Conservation (phyloP, 2,113 vertebrate genomes). For the Archilochus colubris region DNA sequence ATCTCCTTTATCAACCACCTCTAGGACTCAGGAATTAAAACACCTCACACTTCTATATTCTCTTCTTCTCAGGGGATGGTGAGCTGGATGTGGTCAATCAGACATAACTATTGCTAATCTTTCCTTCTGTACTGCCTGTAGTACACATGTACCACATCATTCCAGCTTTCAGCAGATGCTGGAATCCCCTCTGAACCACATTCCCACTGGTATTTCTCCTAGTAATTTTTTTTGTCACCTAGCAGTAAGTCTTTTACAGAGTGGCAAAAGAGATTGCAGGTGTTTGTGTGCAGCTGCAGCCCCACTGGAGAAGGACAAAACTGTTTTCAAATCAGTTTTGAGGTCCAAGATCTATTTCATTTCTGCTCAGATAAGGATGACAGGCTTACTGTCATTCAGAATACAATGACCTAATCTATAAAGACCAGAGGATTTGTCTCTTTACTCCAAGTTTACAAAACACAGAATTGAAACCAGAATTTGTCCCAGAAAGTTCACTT, state of each 20-base stretch:
- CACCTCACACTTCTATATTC: fast-evolving
- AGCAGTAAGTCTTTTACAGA: neutral
- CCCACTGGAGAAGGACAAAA: neutral
- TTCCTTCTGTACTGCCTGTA: neutral
- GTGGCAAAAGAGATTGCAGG: neutral
- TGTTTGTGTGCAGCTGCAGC: neutral
- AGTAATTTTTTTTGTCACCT: neutral
- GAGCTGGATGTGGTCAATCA: neutral
- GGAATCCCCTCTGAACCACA: neutral
- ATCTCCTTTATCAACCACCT: neutral
- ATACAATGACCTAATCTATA: neutral
- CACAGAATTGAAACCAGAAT: neutral
- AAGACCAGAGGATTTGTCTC: neutral
- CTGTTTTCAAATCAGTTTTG: neutral
- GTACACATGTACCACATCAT: fast-evolving
- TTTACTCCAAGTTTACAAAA: neutral
- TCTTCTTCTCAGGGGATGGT: neutral
- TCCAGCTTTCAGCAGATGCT: neutral
- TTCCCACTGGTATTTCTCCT: neutral
- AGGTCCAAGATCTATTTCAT: neutral
- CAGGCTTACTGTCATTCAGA: neutral
- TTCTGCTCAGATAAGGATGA: neutral
- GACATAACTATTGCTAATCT: fast-evolving
- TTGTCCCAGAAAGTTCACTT: slow-evolving; percentile 3
- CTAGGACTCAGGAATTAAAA: fast-evolving